Base-by-base conservation (phyloP, 1,140 invertebrate genomes). In the Euglossa dilemma region DNA sequence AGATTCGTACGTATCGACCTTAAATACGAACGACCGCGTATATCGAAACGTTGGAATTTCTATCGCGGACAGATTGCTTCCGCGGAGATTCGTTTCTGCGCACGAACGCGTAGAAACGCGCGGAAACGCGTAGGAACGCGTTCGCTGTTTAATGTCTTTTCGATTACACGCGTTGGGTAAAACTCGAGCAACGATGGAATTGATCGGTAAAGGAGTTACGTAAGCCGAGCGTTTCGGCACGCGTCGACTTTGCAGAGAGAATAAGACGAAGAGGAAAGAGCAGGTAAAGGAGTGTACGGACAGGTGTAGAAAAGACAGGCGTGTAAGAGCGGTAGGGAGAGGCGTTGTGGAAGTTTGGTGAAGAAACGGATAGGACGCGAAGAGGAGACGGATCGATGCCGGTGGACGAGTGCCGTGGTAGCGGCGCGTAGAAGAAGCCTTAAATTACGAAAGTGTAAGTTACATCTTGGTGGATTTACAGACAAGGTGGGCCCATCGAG, bases 401-500 rank as follows among this genome's bases (percentile, higher is more conserved):
- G 36, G 5, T 25, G 28, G 63, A 45, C 9, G 20, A n/a, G 61
- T 61, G 45, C 56, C 8, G 20, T 7, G 45, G n/a, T 18, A 36
- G 5, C 54, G 59, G 71, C 64, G 36, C 56, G 81, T 25, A 50
- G 56, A 23, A 45, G 66, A 36, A 63, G 50, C 25, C 61, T 61
- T 61, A 56, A 80, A 64, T 80, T 67, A 79, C 72, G 67, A 56
- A 82, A 87, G 86, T 45, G 71, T 45, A 45, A 59, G 92, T 93
- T 87, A 93, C 89, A 92, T 89, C 88, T 92, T 84, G 91, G 87
- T 90, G 90, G 91, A 92, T 93, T 92, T 87, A 90, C 89, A 91
- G 92, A 94, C 92, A 92, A 90, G 91, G 88, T 92, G 91, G 91
- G 92, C 91, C 93, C 92, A 91, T 85, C 82, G 93, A 90, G 92